These are phyloP conservation scores for Penaeus japonicus DNA, from an alignment of 1,140 invertebrate species.

Conservation along the genomic window DNA sequence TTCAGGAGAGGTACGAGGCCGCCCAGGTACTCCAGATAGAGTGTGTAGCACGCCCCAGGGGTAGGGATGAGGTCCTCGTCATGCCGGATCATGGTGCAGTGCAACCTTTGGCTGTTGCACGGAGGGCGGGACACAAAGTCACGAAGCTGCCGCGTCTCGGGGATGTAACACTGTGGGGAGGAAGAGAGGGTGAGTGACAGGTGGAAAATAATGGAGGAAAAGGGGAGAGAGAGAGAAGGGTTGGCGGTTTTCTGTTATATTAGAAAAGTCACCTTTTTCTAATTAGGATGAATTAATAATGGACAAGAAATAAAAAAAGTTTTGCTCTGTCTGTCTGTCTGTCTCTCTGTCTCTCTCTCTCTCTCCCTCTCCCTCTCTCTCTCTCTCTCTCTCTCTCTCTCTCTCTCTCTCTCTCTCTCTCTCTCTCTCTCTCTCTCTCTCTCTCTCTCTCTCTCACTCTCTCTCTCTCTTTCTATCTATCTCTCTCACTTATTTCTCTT, in stretches of 20 bases:
- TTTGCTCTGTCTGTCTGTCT: background rate
- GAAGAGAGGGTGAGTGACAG: background rate
- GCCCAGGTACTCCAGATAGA: constrained; percentile 96
- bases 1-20: constrained; percentile 95
- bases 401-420: too few species aligned
- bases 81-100: constrained; percentile 96
- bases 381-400: too few species aligned
- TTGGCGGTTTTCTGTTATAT: too few species aligned
- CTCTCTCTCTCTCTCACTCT: background rate
- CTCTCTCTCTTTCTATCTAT: too few species aligned
- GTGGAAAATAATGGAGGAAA: background rate
- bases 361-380: too few species aligned
- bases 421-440: background rate
- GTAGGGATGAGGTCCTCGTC: constrained; percentile 66
- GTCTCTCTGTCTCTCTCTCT: too few species aligned
- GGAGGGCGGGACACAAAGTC: constrained; percentile 94
- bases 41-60: constrained; percentile 85
- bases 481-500: background rate
- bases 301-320: background rate
- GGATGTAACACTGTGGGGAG: constrained; percentile 86
- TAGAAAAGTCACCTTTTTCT: too few species aligned
- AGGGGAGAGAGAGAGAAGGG: background rate
- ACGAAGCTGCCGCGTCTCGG: constrained; percentile 83
- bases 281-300: too few species aligned
- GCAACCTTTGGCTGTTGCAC: constrained; percentile 80